A percentile compares a stretch with the other conserved stretches of the same genome.
Evolutionary conservation across 53 echinoderm and acorn worm species (phyloP).

Genomic region (Glandiceps talaboti): DNA sequence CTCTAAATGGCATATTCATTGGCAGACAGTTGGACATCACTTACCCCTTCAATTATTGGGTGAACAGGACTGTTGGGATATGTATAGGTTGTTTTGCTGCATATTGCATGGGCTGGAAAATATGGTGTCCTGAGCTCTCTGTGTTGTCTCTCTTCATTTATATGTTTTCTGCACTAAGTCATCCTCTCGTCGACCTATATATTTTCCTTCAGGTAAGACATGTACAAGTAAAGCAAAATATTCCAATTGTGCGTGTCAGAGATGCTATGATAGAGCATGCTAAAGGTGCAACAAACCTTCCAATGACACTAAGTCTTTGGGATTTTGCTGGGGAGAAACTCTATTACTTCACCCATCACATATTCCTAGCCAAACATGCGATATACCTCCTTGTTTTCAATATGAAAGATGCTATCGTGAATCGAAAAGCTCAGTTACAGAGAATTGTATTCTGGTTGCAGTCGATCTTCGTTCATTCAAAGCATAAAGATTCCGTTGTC

Average conservation of each 20-base stretch:
- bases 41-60: background rate
- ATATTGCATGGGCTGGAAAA: background rate
- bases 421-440: background rate
- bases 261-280: background rate
- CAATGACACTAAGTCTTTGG: background rate
- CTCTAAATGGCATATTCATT: background rate
- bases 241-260: background rate
- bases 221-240: background rate
- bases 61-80: background rate
- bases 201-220: background rate
- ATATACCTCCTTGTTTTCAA: slow-evolving; percentile 31
- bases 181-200: background rate
- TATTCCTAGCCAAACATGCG: slow-evolving; percentile 8
- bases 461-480: slow-evolving; percentile 22
- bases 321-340: slow-evolving; percentile 21
- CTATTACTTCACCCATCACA: slow-evolving; percentile 5
- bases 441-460: slow-evolving; percentile 22
- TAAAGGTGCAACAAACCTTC: background rate
- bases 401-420: slow-evolving; percentile 12
- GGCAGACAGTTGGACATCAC: background rate
- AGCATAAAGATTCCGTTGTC: slow-evolving; percentile 7
- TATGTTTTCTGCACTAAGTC: background rate
- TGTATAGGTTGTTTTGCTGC: background rate
- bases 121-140: background rate
- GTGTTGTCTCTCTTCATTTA: background rate